Evolutionary conservation across 2,888 invertebrate genomes (phyloP).

Genomic region (Pomacea canaliculata): DNA sequence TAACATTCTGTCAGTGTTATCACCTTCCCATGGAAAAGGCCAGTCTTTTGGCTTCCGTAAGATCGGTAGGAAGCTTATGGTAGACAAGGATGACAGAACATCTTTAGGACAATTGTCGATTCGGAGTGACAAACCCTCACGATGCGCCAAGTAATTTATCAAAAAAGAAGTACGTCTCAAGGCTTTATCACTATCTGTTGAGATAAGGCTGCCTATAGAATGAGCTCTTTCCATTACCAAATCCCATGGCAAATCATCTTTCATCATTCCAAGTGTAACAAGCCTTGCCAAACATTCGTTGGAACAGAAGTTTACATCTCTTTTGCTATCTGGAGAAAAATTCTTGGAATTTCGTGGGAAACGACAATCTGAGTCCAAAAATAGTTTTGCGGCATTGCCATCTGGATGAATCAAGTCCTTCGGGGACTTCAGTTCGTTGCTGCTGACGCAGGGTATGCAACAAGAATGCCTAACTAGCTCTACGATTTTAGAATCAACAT

Average conservation of each 20-base stretch:
- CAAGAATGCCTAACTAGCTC: slow-evolving; percentile 40
- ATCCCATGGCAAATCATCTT: slow-evolving; percentile 35
- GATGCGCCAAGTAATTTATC: slow-evolving; percentile 17
- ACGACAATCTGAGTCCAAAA: slow-evolving; percentile 40
- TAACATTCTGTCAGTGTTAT: not conserved
- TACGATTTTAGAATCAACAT: slow-evolving; percentile 41
- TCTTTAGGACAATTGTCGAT: not conserved
- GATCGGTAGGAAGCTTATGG: slow-evolving; percentile 24
- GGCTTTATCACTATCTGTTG: slow-evolving; percentile 1
- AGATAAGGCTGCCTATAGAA: slow-evolving; percentile 1
- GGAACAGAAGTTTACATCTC: slow-evolving; percentile 21
- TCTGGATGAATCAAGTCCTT: slow-evolving; percentile 47
- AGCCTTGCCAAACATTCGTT: slow-evolving; percentile 23
- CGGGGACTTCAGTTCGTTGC: slow-evolving; percentile 41
- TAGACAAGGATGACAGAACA: not conserved
- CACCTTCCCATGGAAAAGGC: slow-evolving; percentile 23
- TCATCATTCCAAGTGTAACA: slow-evolving; percentile 43
- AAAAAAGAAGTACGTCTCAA: slow-evolving; percentile 4
- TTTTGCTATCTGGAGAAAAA: too few relatives aligned
- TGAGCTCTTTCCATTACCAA: slow-evolving; percentile 37
- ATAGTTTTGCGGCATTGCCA: slow-evolving; percentile 41
- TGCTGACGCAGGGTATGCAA: slow-evolving; percentile 50
- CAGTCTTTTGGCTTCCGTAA: slow-evolving; percentile 22
- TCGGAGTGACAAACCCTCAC: too few relatives aligned
- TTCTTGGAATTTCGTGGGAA: slow-evolving; percentile 40